A percentile compares a stretch with the other conserved stretches of the same genome.
Evolutionary conservation across 2,113 vertebrate genomes (phyloP).

Genomic region (Otus sunia): DNA sequence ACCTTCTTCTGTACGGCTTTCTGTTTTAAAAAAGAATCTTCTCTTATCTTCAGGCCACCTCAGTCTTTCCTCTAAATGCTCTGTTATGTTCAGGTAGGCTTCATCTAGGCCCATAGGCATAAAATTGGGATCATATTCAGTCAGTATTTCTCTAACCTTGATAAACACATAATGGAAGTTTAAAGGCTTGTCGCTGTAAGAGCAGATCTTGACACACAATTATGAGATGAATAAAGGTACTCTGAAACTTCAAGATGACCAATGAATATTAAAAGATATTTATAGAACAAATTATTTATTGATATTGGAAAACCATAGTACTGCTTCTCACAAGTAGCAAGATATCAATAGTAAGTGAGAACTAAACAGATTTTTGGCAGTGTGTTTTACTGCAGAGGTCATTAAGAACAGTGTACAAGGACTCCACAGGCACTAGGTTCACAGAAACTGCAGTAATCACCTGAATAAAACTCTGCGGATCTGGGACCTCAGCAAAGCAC

Average conservation of each 20-base stretch:
- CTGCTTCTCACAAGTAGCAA: not conserved
- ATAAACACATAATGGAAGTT: constrained; percentile 36
- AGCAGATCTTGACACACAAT: constrained; percentile 3
- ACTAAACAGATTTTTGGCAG: not conserved
- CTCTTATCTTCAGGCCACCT: constrained; percentile 85
- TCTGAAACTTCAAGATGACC: constrained; percentile 15
- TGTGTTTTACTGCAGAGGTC: not conserved
- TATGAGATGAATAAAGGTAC: not conserved
- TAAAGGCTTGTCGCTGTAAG: constrained; percentile 1
- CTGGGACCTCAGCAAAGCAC: not conserved
- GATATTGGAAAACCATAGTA: not conserved
- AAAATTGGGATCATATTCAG: constrained; percentile 91
- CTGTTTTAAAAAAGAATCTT: constrained; percentile 66
- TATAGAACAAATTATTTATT: constrained; percentile 34
- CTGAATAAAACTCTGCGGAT: not conserved
- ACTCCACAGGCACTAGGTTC: not conserved
- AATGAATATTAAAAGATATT: not conserved
- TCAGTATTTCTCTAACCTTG: constrained; percentile 89
- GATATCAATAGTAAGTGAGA: not conserved
- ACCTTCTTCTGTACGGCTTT: constrained; percentile 54
- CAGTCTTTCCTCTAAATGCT: constrained; percentile 86
- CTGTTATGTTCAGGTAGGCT: constrained; percentile 94
- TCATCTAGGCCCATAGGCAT: constrained; percentile 94
- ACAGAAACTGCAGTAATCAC: not conserved
- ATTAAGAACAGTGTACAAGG: not conserved